Evolutionary conservation across 2,797 vertebrate genomes (phyloP), one percentile per base, ranked within the genome.

Genomic region (Fistularia commersonii): DNA sequence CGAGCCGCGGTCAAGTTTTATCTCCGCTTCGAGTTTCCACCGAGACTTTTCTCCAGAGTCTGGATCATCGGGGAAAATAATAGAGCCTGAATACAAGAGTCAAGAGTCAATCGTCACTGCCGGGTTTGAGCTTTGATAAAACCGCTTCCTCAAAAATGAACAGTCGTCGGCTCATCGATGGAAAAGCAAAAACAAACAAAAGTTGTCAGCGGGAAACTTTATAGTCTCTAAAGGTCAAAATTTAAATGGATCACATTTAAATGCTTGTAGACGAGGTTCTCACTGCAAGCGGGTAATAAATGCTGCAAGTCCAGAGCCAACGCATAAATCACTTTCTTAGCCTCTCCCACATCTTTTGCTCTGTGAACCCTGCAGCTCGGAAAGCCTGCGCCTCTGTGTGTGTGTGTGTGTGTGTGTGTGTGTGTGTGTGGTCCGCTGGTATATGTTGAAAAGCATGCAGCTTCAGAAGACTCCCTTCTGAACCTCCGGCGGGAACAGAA

Each of bases 311-410:
- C 33, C 11, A 1, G 8, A 47, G 61, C 67, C 6, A 35, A 61
- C 51, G 60, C 63, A 72, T 76, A 57, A 66, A 68, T 69, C 59
- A 50, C 33, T 36, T 57, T 57, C 59, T 55, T 46, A 66, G 51
- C 31, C 34, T 65, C 54, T 66, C 63, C 15, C 54, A 59, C 70
- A 61, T 63, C 60, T 47, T 52, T 44, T 23, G 11, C 64, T 55
- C 36, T 52, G 11, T 55, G 66, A 74, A 64, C 52, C 23, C 48
- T 62, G 41, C 36, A 59, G 49, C 53, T 42, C 57, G 41, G 50
- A 12, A 37, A 48, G 54, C 33, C 41, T 51, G 41, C 2, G 7
- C 3, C 4, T 23, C 2, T 23, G 23, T 23, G 23, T 23, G 23
- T 23, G 23, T 23, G 23, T 23, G 23, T 23, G 23, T 23, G 23